Evolutionary conservation across 1,140 invertebrate species (phyloP).

Genomic region (Drosophila azteca): DNA sequence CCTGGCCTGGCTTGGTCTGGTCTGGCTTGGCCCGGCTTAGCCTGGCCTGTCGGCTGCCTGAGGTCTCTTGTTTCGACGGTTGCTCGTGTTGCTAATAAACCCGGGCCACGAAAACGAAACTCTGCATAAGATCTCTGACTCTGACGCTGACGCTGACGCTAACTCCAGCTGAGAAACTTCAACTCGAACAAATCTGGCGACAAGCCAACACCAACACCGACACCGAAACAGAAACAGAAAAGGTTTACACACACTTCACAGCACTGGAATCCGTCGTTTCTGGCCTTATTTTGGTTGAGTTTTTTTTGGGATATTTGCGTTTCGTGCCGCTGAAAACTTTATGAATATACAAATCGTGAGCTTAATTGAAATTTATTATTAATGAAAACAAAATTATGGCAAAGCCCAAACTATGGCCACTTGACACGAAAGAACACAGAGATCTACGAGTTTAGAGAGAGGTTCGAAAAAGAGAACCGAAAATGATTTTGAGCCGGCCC

Average conservation of each 20-base stretch:
- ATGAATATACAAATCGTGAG: constrained; percentile 78
- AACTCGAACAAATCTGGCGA: constrained; percentile 38
- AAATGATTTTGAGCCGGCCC: constrained; percentile 46
- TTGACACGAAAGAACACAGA: constrained; percentile 70
- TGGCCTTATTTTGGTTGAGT: constrained; percentile 32
- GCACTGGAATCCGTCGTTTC: constrained; percentile 15
- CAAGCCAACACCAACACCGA: constrained; percentile 18
- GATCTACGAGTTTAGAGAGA: constrained; percentile 16
- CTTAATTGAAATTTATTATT: constrained; percentile 83
- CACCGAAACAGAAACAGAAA: not conserved
- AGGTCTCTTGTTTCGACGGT: constrained; percentile 23
- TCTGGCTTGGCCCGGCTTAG: not conserved
- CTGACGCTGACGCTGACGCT: not conserved
- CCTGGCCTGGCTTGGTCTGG: not conserved
- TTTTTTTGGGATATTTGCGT: constrained; percentile 60
- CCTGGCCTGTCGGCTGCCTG: constrained; percentile 7
- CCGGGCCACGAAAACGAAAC: constrained; percentile 25
- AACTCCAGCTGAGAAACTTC: not conserved
- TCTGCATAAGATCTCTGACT: constrained; percentile 18
- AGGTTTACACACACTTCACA: constrained; percentile 14
- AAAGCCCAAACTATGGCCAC: constrained; percentile 49
- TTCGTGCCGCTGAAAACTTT: constrained; percentile 76
- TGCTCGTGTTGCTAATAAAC: constrained; percentile 59
- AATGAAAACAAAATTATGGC: constrained; percentile 76
- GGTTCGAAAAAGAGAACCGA: constrained; percentile 11